Evolutionary conservation across 2,888 invertebrate species (phyloP), one percentile per base, ranked within the genome.

Genomic region (Ceriagrion tenellum): DNA sequence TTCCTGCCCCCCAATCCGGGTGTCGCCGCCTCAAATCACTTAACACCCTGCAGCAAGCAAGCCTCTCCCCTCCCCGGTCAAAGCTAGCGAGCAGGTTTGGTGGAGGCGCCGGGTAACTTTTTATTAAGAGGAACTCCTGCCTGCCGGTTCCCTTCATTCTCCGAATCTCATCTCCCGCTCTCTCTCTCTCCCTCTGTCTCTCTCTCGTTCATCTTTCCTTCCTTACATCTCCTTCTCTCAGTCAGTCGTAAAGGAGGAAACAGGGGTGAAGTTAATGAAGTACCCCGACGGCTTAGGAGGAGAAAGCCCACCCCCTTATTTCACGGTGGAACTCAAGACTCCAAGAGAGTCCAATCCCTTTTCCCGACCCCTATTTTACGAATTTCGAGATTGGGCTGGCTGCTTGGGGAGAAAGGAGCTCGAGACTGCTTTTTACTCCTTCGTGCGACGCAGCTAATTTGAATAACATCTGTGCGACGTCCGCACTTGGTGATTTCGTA

Each of bases 401-500:
- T 10, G 2, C 59, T 2, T 59, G 59, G 59, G n/a, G 59, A 59
- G 16, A 59, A 59, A 59, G 20, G 69, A n/a, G 69, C 69, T 23
- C n/a, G 69, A 12, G 26, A 69, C 69, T 69, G 23, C 69, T 20
- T 69, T 10, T 69, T 10, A 20, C 69, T 69, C 26, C 0, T 69
- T 4, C n/a, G 23, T 26, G 12, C 56, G 16, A 10, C 23, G 89
- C 8, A 90, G 55, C 55, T 47, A 20, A 93, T 93, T 93, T 93
- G 93, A 93, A 93, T 93, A 93, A 69, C 69, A 93, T 74, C 69
- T 47, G 93, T n/a, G 93, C 16, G 90, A 23, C 35, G 59, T 3
- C 59, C 35, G 35, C 35, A 1, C 2, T 47, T 47, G 2, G 2
- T 47, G 8, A 8, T 8, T 47, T 4, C 2, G 47, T 47, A 47